Conservation (phyloP, 2,113 vertebrate species). For the Cyanocitta stelleri region DNA sequence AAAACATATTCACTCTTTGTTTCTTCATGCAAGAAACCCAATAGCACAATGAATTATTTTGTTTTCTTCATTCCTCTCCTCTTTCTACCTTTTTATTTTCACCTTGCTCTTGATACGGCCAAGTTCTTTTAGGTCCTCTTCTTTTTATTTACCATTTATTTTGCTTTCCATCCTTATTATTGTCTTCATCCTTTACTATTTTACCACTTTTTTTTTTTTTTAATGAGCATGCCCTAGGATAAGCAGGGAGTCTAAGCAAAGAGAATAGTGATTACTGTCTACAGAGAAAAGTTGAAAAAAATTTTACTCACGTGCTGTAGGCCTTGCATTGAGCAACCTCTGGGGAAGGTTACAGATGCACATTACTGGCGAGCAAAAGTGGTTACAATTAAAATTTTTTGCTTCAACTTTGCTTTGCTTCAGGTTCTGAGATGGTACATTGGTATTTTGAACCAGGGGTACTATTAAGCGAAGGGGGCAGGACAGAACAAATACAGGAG, state of each 20-base stretch:
- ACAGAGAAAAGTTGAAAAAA: background rate
- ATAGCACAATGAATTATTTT: background rate
- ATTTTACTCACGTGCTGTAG: background rate
- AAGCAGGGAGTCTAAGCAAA: background rate
- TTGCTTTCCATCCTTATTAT: background rate
- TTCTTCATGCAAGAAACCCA: background rate
- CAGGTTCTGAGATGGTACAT: background rate
- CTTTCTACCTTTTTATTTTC: background rate
- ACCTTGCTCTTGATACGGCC: background rate
- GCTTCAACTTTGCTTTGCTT: background rate
- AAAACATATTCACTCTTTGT: constrained; percentile 25
- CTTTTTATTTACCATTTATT: background rate
- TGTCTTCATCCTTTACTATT: background rate
- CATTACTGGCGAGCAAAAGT: background rate
- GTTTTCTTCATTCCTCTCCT: constrained; percentile 1
- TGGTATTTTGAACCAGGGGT: background rate
- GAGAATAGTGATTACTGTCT: background rate
- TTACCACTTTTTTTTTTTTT: background rate
- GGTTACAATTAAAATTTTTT: background rate
- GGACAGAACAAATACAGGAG: background rate
- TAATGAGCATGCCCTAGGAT: background rate
- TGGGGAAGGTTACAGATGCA: background rate
- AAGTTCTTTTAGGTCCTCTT: background rate
- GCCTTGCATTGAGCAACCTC: background rate
- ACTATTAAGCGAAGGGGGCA: background rate